Evolutionary conservation across 2,113 vertebrate species (phyloP).

Genomic region (Manacus vitellinus): DNA sequence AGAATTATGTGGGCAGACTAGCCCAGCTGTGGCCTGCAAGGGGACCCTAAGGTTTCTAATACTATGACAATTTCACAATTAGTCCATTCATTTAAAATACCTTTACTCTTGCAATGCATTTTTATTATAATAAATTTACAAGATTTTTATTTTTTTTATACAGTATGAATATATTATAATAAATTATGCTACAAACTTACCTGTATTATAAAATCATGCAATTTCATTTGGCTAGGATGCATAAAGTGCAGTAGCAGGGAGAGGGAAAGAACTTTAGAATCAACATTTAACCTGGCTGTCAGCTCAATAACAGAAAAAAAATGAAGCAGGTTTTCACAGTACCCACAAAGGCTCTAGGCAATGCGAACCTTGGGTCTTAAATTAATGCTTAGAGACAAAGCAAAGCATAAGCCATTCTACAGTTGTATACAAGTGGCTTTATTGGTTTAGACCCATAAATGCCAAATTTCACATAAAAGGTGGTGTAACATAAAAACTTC

Average conservation of each 20-base stretch:
- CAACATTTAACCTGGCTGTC: background rate
- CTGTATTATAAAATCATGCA: background rate
- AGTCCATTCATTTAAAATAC: background rate
- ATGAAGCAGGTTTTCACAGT: background rate
- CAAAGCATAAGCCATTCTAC: background rate
- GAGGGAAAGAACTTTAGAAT: background rate
- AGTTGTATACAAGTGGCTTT: background rate
- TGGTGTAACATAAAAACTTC: background rate
- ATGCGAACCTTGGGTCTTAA: background rate
- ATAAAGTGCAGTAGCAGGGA: background rate
- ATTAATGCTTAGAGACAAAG: background rate
- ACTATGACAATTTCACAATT: background rate
- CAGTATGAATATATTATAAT: background rate
- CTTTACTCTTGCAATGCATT: background rate
- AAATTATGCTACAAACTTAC: background rate
- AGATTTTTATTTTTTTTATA: background rate
- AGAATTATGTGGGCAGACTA: background rate
- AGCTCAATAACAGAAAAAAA: background rate
- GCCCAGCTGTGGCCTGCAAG: background rate
- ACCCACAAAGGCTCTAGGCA: background rate
- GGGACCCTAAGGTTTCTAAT: background rate
- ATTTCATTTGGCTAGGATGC: background rate
- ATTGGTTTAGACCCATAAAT: constrained; percentile 3
- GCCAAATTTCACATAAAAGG: background rate
- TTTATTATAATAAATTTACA: background rate